Evolutionary conservation across 2,888 invertebrate genomes (phyloP).

Genomic region (Amphipoea oculea): DNA sequence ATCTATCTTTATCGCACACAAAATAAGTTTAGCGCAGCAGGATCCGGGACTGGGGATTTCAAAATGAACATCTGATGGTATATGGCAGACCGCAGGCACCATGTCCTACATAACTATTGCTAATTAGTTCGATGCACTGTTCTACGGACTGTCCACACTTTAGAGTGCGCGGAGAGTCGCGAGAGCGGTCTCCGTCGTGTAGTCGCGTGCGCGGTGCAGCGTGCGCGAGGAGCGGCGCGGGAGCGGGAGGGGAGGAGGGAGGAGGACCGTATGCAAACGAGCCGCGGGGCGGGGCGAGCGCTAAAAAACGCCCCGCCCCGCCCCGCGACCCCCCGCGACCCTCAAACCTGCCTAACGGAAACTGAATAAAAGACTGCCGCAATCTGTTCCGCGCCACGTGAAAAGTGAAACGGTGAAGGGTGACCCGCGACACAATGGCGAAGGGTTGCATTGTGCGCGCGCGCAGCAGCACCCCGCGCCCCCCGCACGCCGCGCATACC

Average conservation of each 20-base stretch:
- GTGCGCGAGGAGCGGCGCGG: conserved; percentile 30
- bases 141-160: neutral
- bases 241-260: conserved; percentile 39
- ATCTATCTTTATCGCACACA: neutral
- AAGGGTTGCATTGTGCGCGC: conserved; percentile 78
- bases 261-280: conserved; percentile 79
- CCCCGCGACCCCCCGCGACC: conserved; percentile 63
- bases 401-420: conserved; percentile 79
- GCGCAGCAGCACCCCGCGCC: conserved; percentile 66
- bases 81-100: no score
- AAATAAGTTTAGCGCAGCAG: neutral
- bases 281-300: conserved; percentile 71
- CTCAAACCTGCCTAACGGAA: conserved; percentile 72
- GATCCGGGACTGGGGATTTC: neutral
- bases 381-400: conserved; percentile 80
- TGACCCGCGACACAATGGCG: conserved; percentile 70
- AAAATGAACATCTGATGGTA: neutral
- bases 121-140: neutral
- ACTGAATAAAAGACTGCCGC: conserved; percentile 76
- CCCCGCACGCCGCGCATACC: conserved; percentile 44
- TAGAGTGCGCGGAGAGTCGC: neutral
- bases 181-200: neutral
- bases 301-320: conserved; percentile 72
- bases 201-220: conserved; percentile 23
- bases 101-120: neutral